phyloP scores from a whole-genome alignment of 2,797 vertebrate genomes.

The Rhynchonycteris naso region DNA sequence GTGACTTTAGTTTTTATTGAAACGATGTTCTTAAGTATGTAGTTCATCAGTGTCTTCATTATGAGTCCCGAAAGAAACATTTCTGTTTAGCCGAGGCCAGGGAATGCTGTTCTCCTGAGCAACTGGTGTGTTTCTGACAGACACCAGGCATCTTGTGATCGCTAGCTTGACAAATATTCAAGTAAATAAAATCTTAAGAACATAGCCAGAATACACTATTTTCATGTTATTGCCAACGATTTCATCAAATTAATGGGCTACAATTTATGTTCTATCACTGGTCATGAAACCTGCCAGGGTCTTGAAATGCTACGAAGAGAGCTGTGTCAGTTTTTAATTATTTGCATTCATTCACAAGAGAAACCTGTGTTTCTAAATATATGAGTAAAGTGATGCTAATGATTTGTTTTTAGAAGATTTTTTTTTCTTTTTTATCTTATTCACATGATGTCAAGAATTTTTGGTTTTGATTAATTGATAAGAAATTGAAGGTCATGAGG shows the following conservation, averaged over 20 bases:
- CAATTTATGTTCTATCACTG: background rate
- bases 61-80: constrained; percentile 10
- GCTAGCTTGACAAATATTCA: background rate
- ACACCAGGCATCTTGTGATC: background rate
- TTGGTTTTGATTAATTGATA: background rate
- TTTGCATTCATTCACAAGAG: background rate
- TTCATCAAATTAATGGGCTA: background rate
- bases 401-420: background rate
- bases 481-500: background rate
- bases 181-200: background rate
- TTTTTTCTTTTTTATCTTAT: background rate
- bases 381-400: background rate
- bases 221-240: background rate
- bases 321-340: background rate
- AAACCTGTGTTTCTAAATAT: background rate
- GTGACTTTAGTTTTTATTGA: background rate
- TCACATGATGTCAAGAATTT: background rate
- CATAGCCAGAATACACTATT: background rate
- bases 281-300: background rate
- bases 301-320: background rate
- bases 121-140: background rate
- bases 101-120: background rate
- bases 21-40: background rate
- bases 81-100: background rate
- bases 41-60: constrained; percentile 12